Base-by-base conservation (phyloP, 2,888 invertebrate genomes). In the Nematopogon swammerdamellus region DNA sequence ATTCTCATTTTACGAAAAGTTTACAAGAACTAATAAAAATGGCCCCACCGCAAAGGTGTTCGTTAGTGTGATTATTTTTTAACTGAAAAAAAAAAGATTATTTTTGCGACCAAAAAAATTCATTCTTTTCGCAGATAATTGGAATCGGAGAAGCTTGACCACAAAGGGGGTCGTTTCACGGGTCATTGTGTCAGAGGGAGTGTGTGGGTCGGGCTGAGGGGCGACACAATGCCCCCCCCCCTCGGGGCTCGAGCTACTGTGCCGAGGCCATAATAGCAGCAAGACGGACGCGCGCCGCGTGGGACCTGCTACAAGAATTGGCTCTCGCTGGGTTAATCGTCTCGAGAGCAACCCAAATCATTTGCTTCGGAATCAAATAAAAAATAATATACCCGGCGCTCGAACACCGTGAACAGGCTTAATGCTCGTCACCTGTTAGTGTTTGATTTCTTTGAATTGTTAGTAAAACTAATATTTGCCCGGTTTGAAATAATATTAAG, bases 121-220 rank as follows among this genome's bases (percentile, higher is more conserved):
- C 67, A 67, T 71, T 69, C 66, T 71, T 70, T 60, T 59, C 56
- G 18, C 20, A 45, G 53, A 36, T 36, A 36, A 36, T 59, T 60
- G 70, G 60, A 74, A 79, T 68, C 64, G 59, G 75, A 77, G 72
- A 77, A 64, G 67, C 63, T 74, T 75, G 71, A 69, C 63, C 59
- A 66, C 64, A 68, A 71, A 70, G 65, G 69, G 65, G 60, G 45
- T 19, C 30, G 47, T 49, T 51, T 49, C 36, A 45, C 49, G 45
- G 49, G 49, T 51, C 51, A 51, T 47, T 43, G 48, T 45, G 44
- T 42, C 45, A 19, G 14, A 30, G 36, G 8, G 8, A 3, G 36
- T 14, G 36, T 4, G n/a, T 6, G 36, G 3, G 36, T 36, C 3
- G 14, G 36, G 36, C 4, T 36, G 36, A 14, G 36, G 36, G 36